Conservation (phyloP, 2,113 vertebrate species). For the Eleginops maclovinus region DNA sequence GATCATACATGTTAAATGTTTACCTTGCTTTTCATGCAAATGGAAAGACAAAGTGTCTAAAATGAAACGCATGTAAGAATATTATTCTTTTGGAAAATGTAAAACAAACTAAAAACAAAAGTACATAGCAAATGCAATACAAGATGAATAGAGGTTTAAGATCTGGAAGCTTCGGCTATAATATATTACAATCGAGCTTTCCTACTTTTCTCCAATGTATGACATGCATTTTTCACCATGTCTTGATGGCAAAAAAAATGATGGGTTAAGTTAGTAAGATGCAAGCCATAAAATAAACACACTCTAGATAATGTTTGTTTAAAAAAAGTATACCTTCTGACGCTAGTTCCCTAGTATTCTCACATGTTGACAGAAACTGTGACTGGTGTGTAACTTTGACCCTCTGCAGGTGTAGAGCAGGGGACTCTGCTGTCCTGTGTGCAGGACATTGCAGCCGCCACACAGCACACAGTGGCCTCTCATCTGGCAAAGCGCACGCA, state of each 20-base stretch:
- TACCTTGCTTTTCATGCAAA: not conserved
- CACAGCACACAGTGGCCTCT: constrained; percentile 85
- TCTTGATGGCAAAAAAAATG: too few relatives aligned
- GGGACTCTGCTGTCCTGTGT: constrained; percentile 89
- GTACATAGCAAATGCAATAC: too few relatives aligned
- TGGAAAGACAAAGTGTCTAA: not conserved
- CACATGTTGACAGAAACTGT: not conserved
- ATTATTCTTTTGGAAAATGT: not conserved
- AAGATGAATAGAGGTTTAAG: too few relatives aligned
- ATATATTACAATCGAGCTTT: too few relatives aligned
- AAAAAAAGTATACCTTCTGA: not conserved
- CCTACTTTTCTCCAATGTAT: too few relatives aligned
- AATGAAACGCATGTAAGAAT: not conserved
- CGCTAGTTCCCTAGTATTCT: not conserved
- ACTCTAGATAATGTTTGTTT: not conserved
- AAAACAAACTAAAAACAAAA: not conserved
- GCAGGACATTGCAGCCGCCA: constrained; percentile 90
- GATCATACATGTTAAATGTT: not conserved
- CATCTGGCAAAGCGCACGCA: constrained; percentile 90
- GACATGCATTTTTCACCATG: too few relatives aligned
- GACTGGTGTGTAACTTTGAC: not conserved
- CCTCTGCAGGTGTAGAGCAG: constrained; percentile 82
- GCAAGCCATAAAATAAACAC: not conserved
- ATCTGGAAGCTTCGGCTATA: too few relatives aligned
- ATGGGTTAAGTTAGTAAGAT: too few relatives aligned